Evolutionary conservation across 2,113 vertebrate species (phyloP), one percentile per base, ranked within the genome.

Genomic region (Leptobrachium ailaonicum): DNA sequence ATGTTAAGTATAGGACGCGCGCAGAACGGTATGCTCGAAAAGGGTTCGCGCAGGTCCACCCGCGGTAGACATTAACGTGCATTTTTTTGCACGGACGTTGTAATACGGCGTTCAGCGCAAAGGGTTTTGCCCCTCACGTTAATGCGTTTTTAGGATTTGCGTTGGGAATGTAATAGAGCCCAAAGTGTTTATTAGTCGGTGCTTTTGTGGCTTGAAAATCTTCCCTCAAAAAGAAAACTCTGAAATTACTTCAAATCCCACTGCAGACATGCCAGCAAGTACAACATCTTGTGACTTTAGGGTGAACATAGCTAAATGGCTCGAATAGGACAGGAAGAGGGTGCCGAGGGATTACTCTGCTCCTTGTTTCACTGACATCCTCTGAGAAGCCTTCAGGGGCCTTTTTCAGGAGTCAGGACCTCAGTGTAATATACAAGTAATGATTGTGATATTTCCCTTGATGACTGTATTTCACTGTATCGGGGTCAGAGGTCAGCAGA

Each of bases 371-470:
- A 53, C 85, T 88, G 90, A 90, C 82, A 63, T 83, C 14, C 85
- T 85, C 85, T 86, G 88, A 91, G 89, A 86, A 84, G 88, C 87
- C 90, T 90, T 41, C 43, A 84, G 91, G 88, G 91, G 90, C 83
- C 87, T 88, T 86, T 93, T 93, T 79, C 84, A 87, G 82, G 85
- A 92, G 91, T 92, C 90, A 89, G 84, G 92, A 91, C 91, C 91
- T 92, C 83, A 84, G 68, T 91, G 91, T 92, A 91, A 91, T 89
- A 90, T 88, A 89, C 87, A 89, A 90, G 90, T 90, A 87, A 82
- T 88, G 90, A 92, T 90, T 91, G 88, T 88, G 91, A 90, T 92
- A 92, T 92, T 93, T 93, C 92, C 92, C 92, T 88, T 86, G 88
- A 87, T 90, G 88, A 91, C 87, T 44, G 85, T 83, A 82, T 87